Base-by-base conservation (phyloP, 2,888 invertebrate genomes). In the Eretmocerus hayati region DNA sequence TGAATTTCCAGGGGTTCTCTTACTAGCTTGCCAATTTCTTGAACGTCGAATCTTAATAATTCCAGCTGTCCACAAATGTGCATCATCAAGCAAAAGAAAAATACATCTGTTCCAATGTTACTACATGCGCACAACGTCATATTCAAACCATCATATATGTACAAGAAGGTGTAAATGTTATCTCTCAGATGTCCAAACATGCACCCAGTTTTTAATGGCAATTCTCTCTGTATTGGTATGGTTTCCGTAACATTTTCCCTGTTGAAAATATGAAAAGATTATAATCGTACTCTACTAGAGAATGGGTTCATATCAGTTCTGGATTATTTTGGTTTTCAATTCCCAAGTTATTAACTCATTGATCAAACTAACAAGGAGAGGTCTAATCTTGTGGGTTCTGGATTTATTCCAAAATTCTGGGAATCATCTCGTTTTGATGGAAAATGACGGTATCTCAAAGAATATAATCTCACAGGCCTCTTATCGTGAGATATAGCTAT, bases 11-110 rank as follows among this genome's bases (percentile, higher is more conserved):
- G n/a, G 0, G 22, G 5, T 8, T 38, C 26, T 2, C 50, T 21
- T 4, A 15, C 21, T 5, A 5, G 31, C 5, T 2, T 38, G 0
- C 48, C 54, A 18, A 60, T 55, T 9, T 58, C 47, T 2, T 51
- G 23, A 18, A 61, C 55, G 42, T 62, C 57, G 9, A 46, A 50
- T 35, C 58, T 60, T 1, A 69, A 50, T 32, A 68, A 47, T 36
- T 66, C 62, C 18, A 69, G 58, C 31, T 69, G 69, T 4, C 65
- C 69, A 42, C 69, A 69, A 3, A 69, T 44, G 20, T 70, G 66
- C 61, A 68, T 63, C 3, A 62, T 50, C 5, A 66, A 44, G 13
- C 59, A 59, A 33, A 67, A 65, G 32, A 70, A 58, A 41, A 69
- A 59, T 11, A 63, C 59, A 38, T 67, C 64, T 23, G 59, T 60